Evolutionary conservation across 2,797 vertebrate genomes (phyloP).

Genomic region (Spheniscus humboldti): DNA sequence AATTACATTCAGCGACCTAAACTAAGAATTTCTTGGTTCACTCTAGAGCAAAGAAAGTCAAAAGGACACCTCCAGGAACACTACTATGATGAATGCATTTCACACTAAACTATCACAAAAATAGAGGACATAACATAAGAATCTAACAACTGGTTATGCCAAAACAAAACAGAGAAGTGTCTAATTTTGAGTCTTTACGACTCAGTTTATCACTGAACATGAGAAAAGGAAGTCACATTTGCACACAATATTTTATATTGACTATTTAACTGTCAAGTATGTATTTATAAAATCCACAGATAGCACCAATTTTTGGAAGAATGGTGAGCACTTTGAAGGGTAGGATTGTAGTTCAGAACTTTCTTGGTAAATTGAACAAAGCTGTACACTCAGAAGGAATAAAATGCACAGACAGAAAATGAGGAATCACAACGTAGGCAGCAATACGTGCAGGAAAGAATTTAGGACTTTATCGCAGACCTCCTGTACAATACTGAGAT

Average conservation of each 20-base stretch:
- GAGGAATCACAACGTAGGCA: not conserved
- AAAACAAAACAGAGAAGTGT: not conserved
- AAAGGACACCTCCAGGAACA: not conserved
- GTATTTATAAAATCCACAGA: not conserved
- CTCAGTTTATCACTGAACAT: not conserved
- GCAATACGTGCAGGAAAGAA: not conserved
- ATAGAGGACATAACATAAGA: fast-evolving
- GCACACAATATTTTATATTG: not conserved
- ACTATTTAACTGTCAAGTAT: not conserved
- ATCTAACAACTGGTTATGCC: not conserved
- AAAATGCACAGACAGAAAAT: not conserved
- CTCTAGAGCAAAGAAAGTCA: not conserved
- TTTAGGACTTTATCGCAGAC: not conserved
- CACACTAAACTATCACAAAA: not conserved
- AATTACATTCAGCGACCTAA: not conserved
- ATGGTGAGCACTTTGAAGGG: not conserved
- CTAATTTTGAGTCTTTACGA: not conserved
- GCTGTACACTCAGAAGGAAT: not conserved
- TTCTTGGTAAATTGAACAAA: not conserved
- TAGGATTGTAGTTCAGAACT: not conserved
- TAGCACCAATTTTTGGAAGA: not conserved
- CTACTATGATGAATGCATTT: not conserved
- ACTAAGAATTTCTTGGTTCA: not conserved
- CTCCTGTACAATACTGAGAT: not conserved
- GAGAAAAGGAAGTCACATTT: not conserved